Percentiles rank a stretch among this genome's conserved stretches.
Evolutionary conservation across 2,888 invertebrate genomes (phyloP).

Genomic region (Sipha maydis): DNA sequence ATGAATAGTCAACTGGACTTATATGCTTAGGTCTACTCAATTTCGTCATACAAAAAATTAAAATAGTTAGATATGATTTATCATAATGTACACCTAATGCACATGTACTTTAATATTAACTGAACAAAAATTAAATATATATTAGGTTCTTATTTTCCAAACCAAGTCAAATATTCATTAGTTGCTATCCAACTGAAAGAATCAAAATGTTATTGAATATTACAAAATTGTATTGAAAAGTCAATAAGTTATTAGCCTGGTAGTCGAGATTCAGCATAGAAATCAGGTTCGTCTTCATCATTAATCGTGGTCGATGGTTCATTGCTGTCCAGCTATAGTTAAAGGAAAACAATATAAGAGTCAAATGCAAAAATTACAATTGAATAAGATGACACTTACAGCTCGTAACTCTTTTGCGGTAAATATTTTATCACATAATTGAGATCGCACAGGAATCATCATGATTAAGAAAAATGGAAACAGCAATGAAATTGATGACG

Average conservation of each 20-base stretch:
- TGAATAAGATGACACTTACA: slow-evolving; percentile 71
- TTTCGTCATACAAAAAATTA: neutral
- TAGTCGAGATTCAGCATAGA: slow-evolving; percentile 90
- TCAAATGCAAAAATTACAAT: neutral
- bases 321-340: slow-evolving; percentile 81
- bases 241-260: slow-evolving; percentile 73
- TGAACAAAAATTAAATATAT: neutral
- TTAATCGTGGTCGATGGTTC: slow-evolving; percentile 78
- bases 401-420: slow-evolving; percentile 84
- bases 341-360: neutral
- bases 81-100: neutral
- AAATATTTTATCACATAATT: slow-evolving; percentile 77
- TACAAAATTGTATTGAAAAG: neutral
- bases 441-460: slow-evolving; percentile 87
- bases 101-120: neutral
- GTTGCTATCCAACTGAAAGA: neutral
- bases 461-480: slow-evolving; percentile 94
- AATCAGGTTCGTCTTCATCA: slow-evolving; percentile 86
- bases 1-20: too few relatives aligned
- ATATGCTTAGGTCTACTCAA: too few relatives aligned
- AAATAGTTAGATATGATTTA: too few relatives aligned
- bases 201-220: neutral
- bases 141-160: neutral
- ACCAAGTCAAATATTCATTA: slow-evolving; percentile 2
- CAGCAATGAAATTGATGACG: slow-evolving; percentile 86